Conservation (phyloP, 2,113 vertebrate genomes). For the Caloenas nicobarica region DNA sequence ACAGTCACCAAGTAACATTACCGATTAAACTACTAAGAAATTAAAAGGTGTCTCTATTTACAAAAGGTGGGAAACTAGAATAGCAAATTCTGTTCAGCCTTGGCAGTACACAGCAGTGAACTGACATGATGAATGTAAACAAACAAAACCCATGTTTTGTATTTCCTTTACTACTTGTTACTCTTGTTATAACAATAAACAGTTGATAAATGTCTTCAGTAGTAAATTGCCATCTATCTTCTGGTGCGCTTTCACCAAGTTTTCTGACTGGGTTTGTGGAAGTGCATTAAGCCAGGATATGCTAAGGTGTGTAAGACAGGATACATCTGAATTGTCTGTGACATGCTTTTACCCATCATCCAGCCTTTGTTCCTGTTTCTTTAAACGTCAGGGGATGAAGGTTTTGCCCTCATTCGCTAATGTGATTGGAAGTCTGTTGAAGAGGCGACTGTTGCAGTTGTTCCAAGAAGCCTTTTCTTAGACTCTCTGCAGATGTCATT, state of each 20-base stretch:
- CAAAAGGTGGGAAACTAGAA: background rate
- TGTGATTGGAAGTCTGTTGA: background rate
- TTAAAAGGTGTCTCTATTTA: background rate
- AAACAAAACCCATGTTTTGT: background rate
- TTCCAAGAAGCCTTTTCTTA: background rate
- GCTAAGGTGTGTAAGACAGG: background rate
- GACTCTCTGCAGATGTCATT: background rate
- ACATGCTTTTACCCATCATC: background rate
- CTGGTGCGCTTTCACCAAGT: background rate
- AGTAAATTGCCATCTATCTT: background rate
- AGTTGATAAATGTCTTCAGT: background rate
- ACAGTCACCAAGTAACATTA: background rate
- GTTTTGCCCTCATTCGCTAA: background rate
- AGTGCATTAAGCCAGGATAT: background rate
- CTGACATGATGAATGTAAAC: background rate
- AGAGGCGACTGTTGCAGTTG: background rate
- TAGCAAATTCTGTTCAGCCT: background rate
- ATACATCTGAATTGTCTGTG: background rate
- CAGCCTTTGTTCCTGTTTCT: background rate
- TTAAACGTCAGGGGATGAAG: background rate
- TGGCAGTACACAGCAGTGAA: background rate
- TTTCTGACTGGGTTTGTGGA: background rate
- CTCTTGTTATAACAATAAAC: background rate
- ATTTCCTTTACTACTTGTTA: background rate
- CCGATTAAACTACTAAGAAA: background rate